A percentile compares a stretch with the other conserved stretches of the same genome.
Conservation (phyloP, 2,888 invertebrate species). For the Eupithecia dodoneata region DNA sequence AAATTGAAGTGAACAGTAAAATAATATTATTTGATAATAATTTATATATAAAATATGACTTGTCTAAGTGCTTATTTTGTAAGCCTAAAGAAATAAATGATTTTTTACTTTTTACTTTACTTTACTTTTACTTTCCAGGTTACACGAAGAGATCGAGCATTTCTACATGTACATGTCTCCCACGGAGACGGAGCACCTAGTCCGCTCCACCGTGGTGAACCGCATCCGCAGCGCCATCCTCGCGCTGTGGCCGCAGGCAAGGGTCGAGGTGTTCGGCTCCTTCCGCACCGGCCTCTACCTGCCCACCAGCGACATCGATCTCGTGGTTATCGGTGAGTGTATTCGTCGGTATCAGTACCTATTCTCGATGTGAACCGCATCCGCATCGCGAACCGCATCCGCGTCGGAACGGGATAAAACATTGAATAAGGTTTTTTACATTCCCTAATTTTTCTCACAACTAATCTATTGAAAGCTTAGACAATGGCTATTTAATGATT, state of each 20-base stretch:
- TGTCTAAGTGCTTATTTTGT: too few relatives aligned
- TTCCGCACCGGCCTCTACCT: constrained; percentile 98
- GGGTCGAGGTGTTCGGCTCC: constrained; percentile 99
- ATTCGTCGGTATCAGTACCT: neutral
- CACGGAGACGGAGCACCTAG: constrained; percentile 94
- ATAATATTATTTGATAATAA: too few relatives aligned
- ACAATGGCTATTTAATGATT: neutral
- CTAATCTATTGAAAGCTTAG: too few relatives aligned
- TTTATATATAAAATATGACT: too few relatives aligned
- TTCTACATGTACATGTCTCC: constrained; percentile 98
- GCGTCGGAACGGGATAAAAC: constrained; percentile 53
- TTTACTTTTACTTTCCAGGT: too few relatives aligned
- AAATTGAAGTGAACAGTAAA: too few relatives aligned
- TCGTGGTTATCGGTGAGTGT: constrained; percentile 85
- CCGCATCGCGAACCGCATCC: constrained; percentile 88
- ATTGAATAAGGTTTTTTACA: too few relatives aligned
- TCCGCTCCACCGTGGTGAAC: constrained; percentile 94
- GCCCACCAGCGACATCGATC: constrained; percentile 94
- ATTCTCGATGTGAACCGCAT: neutral
- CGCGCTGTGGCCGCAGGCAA: constrained; percentile 95
- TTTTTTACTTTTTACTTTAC: too few relatives aligned
- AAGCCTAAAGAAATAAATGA: too few relatives aligned
- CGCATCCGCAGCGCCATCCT: constrained; percentile 94
- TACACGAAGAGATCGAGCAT: constrained; percentile 99
- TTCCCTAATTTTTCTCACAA: too few relatives aligned